Conservation (phyloP, 2,888 invertebrate genomes). For the Thymelicus sylvestris region DNA sequence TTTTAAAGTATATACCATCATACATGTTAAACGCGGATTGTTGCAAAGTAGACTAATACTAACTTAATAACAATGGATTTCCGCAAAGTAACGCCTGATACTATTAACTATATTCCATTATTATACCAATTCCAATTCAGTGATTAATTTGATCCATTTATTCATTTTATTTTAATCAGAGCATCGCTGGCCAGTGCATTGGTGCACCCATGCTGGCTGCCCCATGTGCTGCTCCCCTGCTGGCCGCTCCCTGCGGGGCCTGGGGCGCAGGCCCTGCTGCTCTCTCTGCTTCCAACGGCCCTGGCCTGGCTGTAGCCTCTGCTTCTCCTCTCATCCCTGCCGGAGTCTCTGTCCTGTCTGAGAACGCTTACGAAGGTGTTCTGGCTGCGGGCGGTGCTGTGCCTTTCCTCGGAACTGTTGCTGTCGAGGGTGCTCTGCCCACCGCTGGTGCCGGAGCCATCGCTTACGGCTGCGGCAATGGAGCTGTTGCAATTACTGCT, state of each 20-base stretch:
- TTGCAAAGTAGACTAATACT: too few species aligned
- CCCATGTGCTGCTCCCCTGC: slow-evolving; percentile 16
- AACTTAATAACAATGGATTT: too few species aligned
- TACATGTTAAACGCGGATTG: too few species aligned
- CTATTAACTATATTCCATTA: not conserved
- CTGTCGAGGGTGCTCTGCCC: slow-evolving; percentile 44
- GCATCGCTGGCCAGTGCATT: slow-evolving; percentile 45
- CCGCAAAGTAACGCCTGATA: too few species aligned
- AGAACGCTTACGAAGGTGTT: slow-evolving; percentile 45
- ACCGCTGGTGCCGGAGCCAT: slow-evolving; percentile 47
- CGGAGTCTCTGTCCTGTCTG: slow-evolving; percentile 45
- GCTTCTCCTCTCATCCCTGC: slow-evolving; percentile 45
- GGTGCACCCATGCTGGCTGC: slow-evolving; percentile 27
- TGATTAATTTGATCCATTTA: too few species aligned
- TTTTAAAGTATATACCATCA: too few species aligned
- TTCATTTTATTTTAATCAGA: slow-evolving; percentile 35
- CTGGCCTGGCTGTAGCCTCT: slow-evolving; percentile 48
- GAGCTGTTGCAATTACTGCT: slow-evolving; percentile 43
- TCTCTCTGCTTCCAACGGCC: slow-evolving; percentile 42
- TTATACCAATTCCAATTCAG: not conserved
- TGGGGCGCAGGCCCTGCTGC: slow-evolving; percentile 23
- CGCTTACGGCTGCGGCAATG: slow-evolving; percentile 46
- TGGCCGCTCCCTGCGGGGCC: slow-evolving; percentile 34
- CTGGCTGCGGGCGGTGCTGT: slow-evolving; percentile 45
- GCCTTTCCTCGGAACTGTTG: slow-evolving; percentile 45